These are phyloP conservation scores for Allophyes oxyacanthae DNA, from an alignment of 2,888 invertebrate species.

Conservation along the genomic window DNA sequence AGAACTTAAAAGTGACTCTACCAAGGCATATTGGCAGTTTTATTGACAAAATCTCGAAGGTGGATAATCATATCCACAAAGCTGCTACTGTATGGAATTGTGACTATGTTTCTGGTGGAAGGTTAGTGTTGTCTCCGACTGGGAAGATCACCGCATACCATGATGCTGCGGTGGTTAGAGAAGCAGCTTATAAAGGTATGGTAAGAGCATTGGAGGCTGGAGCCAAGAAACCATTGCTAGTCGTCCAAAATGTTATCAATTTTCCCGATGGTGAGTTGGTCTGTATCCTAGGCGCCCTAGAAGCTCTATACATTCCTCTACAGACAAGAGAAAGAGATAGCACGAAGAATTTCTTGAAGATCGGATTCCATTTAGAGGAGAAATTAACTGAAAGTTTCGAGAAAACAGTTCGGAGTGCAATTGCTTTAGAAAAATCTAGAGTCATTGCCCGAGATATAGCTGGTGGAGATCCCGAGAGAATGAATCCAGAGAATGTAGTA, in stretches of 20 bases:
- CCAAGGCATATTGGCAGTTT: conserved; percentile 80
- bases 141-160: conserved; percentile 92
- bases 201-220: conserved; percentile 95
- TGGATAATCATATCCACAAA: conserved; percentile 79
- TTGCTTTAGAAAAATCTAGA: conserved; percentile 92
- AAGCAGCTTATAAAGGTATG: conserved; percentile 94
- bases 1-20: conserved; percentile 79
- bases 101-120: conserved; percentile 90
- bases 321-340: conserved; percentile 92
- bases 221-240: conserved; percentile 93
- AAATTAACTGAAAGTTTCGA: conserved; percentile 87
- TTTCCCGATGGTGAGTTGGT: conserved; percentile 94
- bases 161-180: conserved; percentile 81
- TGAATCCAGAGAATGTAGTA: conserved; percentile 95
- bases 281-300: conserved; percentile 95
- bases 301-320: conserved; percentile 95
- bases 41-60: conserved; percentile 67
- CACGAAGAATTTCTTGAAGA: conserved; percentile 88
- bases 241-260: conserved; percentile 90
- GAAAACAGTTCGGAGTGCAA: conserved; percentile 89
- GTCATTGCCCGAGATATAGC: conserved; percentile 86
- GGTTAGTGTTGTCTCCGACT: conserved; percentile 93
- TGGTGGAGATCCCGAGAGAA: conserved; percentile 96
- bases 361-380: conserved; percentile 91
- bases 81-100: conserved; percentile 90